Conservation (phyloP, 2,113 vertebrate species). For the Eptesicus fuscus region DNA sequence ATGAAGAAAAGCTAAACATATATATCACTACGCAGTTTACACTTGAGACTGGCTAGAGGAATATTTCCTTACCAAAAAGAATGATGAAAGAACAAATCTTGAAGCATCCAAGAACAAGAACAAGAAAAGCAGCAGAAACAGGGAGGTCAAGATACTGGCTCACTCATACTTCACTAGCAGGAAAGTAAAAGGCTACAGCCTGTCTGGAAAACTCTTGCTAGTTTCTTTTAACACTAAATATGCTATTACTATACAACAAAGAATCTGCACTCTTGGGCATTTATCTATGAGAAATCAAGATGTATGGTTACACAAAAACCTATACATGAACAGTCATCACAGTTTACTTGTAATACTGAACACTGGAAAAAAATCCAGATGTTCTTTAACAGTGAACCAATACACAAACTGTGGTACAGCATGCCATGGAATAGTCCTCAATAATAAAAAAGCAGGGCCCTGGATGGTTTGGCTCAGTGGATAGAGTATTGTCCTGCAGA, state of each 20-base stretch:
- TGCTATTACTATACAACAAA: not conserved
- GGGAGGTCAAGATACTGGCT: not conserved
- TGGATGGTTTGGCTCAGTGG: too few relatives aligned
- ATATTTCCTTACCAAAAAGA: slow-evolving; percentile 9
- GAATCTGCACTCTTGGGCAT: not conserved
- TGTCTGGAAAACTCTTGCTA: not conserved
- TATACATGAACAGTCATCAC: not conserved
- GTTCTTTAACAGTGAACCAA: not conserved
- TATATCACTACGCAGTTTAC: not conserved
- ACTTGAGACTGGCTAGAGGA: slow-evolving; percentile 4
- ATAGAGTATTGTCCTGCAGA: too few relatives aligned
- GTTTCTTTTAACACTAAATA: not conserved
- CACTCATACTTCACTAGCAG: not conserved
- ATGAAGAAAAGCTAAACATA: not conserved
- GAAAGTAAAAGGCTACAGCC: not conserved
- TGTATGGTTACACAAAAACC: not conserved
- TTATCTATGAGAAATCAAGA: not conserved
- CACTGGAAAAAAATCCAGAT: not conserved
- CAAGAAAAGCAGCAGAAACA: not conserved
- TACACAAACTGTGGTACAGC: not conserved
- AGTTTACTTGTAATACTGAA: not conserved
- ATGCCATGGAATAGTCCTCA: not conserved
- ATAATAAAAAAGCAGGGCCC: not conserved
- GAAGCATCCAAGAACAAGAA: not conserved
- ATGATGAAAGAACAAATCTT: not conserved